phyloP scores from a whole-genome alignment of 2,797 vertebrate genomes.

The Hippocampus kuda region DNA sequence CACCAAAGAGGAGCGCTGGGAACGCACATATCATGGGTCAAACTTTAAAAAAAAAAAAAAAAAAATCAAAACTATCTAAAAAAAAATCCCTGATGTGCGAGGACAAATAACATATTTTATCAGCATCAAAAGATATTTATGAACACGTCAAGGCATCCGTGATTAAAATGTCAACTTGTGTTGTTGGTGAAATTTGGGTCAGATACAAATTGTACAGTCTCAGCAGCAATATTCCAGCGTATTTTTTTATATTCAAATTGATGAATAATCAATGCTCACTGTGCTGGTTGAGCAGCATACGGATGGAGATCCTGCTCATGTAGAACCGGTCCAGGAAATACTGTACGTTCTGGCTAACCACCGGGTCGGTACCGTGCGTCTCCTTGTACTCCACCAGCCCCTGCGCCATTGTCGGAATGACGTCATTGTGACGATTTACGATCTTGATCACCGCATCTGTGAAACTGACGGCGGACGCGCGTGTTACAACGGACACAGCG shows the following conservation, averaged over 20 bases:
- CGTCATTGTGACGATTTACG: constrained; percentile 93
- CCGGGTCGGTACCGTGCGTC: constrained; percentile 83
- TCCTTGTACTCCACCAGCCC: constrained; percentile 96
- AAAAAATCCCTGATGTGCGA: too few species aligned
- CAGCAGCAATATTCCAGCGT: too few species aligned
- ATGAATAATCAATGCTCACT: constrained; percentile 67
- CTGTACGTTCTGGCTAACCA: constrained; percentile 94
- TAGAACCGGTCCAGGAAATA: constrained; percentile 98
- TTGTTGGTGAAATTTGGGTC: too few species aligned
- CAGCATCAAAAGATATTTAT: too few species aligned
- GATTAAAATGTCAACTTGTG: too few species aligned
- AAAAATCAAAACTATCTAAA: too few species aligned
- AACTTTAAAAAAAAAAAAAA: too few species aligned
- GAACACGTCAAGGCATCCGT: too few species aligned
- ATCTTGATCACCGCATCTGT: constrained; percentile 92
- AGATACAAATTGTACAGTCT: too few species aligned
- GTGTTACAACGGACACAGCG: neutral
- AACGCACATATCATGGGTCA: constrained; percentile 8
- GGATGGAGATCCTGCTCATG: constrained; percentile 98
- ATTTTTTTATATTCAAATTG: too few species aligned
- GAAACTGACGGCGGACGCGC: constrained; percentile 67
- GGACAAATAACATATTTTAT: too few species aligned
- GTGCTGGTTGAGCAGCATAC: constrained; percentile 98
- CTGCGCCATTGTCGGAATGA: constrained; percentile 97
- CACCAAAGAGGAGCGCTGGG: constrained; percentile 89